Base-by-base conservation (phyloP, 2,888 invertebrate species). In the Acleris cristana region DNA sequence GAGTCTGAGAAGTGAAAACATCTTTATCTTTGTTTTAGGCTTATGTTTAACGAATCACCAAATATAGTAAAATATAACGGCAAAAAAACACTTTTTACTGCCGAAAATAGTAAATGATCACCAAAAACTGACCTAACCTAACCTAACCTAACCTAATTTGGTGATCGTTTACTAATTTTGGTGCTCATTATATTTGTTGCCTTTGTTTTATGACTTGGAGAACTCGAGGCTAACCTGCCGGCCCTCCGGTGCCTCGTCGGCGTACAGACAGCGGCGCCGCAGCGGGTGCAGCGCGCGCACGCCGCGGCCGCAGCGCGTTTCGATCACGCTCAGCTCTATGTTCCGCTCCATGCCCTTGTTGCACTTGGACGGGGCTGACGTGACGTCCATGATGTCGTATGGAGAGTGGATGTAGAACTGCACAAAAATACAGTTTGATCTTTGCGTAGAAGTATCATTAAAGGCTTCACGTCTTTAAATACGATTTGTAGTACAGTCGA, bases 381-480 rank as follows among this genome's bases (percentile, higher is more conserved):
- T 83, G 0, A 91, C 81, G 71, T 95, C 94, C 23, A 92, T 81
- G 2, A 94, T 82, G 71, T 95, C 95, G 75, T 93, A 92, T 4
- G 94, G 93, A 0, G 95, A 95, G 77, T 95, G 95, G 1, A 93
- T 75, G 79, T 93, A 94, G 76, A 94, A 93, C 95, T 95, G 77
- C 10, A 77, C 74, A 44, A 0, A 54, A 34, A 51, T 19, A 10
- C 34, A 51, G 2, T 7, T 44, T 10, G 6, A 12, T 51, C 34
- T 34, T 10, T 10, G 10, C 10, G 34, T 2, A n/a, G 45, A 45
- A 45, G 16, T 2, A 44, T 44, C 14, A 44, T 6, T 26, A 26
- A 26, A 26, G 2, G 6, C 44, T 3, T 40, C 44, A 14, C 7
- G 26, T 26, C 21, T 21, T 23, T 23, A 23, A n/a, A n/a, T 2